A percentile compares a stretch with the other conserved stretches of the same genome.
Conservation (phyloP, 2,797 vertebrate species). For the Borostomias antarcticus region DNA sequence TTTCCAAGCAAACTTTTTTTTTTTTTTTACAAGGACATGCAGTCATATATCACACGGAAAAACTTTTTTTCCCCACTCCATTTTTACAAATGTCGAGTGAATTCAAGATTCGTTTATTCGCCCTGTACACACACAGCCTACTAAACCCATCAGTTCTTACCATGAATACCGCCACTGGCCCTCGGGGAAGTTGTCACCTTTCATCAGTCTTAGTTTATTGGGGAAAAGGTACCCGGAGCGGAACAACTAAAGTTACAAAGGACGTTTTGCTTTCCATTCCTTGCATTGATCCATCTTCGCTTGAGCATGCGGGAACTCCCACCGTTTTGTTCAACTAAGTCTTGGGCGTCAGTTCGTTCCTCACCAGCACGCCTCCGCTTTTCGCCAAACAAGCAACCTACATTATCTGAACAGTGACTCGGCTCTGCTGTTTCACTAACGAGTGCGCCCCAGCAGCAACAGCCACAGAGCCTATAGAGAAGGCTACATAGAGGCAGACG, state of each 20-base stretch:
- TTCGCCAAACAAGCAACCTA: constrained; percentile 32
- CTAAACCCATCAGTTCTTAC: constrained; percentile 50
- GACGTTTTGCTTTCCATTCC: constrained; percentile 15
- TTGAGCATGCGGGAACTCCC: constrained; percentile 48
- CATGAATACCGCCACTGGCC: constrained; percentile 58
- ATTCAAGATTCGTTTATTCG: no score
- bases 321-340: constrained; percentile 41
- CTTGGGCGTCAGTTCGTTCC: constrained; percentile 52
- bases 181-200: constrained; percentile 58
- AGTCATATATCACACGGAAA: background rate
- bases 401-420: constrained; percentile 50
- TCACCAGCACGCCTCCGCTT: constrained; percentile 23
- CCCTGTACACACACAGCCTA: no score
- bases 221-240: background rate
- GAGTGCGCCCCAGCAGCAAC: background rate
- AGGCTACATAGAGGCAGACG: background rate
- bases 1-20: constrained; percentile 43
- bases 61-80: no score
- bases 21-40: constrained; percentile 8
- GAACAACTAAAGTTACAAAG: constrained; percentile 4
- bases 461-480: background rate
- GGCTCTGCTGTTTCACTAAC: constrained; percentile 47
- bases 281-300: constrained; percentile 35
- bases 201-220: constrained; percentile 66
- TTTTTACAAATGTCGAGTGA: no score